Percentiles rank a stretch among this genome's conserved stretches.
phyloP scores from a whole-genome alignment of 2,888 invertebrate species.

The Eupithecia dodoneata region DNA sequence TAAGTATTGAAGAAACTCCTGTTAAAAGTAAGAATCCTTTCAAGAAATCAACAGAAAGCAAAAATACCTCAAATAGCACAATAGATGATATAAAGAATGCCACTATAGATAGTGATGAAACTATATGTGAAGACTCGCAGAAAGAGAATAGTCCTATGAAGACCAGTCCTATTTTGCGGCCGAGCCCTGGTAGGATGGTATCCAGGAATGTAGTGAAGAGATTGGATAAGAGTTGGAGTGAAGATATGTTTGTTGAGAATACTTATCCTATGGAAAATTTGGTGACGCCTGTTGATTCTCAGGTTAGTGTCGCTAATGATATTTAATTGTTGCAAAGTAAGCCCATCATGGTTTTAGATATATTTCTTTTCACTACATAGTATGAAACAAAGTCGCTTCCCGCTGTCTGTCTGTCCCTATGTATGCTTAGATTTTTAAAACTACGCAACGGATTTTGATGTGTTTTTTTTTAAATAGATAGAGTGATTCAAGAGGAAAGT shows the following conservation, averaged over 20 bases:
- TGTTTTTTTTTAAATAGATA: too few species aligned
- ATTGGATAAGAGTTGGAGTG: conserved; percentile 49
- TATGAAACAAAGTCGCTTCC: too few species aligned
- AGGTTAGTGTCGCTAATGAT: conserved; percentile 53
- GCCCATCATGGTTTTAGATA: too few species aligned
- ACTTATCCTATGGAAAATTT: conserved; percentile 69
- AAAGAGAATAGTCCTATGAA: conserved; percentile 69
- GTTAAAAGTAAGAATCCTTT: conserved; percentile 45
- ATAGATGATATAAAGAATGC: not conserved
- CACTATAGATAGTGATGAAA: conserved; percentile 41
- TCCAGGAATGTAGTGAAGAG: conserved; percentile 50
- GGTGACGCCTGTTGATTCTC: conserved; percentile 67
- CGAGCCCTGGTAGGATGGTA: conserved; percentile 57
- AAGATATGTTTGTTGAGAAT: conserved; percentile 73
- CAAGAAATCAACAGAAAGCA: conserved; percentile 26
- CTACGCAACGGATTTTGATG: too few species aligned
- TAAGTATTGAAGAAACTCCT: conserved; percentile 54
- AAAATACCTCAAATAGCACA: conserved; percentile 2
- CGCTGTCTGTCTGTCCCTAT: too few species aligned
- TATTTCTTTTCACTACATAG: too few species aligned
- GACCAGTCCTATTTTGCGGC: conserved; percentile 61
- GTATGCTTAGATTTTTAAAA: too few species aligned
- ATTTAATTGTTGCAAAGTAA: too few species aligned
- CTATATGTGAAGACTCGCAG: conserved; percentile 58
- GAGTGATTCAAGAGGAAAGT: too few species aligned